Evolutionary conservation across 1,140 invertebrate genomes (phyloP).

Genomic region (Calliphora vicina): DNA sequence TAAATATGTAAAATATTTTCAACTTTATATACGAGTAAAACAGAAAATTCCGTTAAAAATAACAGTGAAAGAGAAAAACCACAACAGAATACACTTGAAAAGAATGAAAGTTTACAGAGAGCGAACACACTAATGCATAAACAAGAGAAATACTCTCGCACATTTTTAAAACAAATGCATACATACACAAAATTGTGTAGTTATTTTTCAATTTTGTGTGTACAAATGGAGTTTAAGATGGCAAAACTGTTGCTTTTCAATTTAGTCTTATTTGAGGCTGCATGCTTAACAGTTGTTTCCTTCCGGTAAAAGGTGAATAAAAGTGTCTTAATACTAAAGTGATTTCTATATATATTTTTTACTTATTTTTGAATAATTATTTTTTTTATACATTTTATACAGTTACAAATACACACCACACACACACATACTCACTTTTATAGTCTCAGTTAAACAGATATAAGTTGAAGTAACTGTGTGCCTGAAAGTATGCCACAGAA

Average conservation of each 20-base stretch:
- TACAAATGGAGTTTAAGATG: constrained; percentile 13
- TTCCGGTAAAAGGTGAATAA: neutral
- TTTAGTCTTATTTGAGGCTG: constrained; percentile 9
- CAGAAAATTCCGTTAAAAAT: neutral
- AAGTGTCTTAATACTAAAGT: neutral
- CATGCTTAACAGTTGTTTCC: constrained; percentile 1
- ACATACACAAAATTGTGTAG: neutral
- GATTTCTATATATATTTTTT: neutral
- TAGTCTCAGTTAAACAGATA: neutral
- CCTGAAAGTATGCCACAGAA: neutral
- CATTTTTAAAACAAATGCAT: neutral
- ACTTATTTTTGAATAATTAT: neutral
- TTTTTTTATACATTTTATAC: neutral
- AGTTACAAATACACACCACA: neutral
- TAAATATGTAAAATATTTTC: neutral
- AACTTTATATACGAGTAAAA: no score
- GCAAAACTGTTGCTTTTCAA: constrained; percentile 16
- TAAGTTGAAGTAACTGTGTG: neutral
- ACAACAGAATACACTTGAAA: neutral
- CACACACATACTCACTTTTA: neutral
- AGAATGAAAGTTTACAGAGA: neutral
- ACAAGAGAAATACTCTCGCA: neutral
- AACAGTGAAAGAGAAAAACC: neutral
- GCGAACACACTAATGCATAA: neutral
- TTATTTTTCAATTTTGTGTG: neutral